Evolutionary conservation across 2,797 vertebrate genomes (phyloP).

Genomic region (Scolopax bukidnonensis): DNA sequence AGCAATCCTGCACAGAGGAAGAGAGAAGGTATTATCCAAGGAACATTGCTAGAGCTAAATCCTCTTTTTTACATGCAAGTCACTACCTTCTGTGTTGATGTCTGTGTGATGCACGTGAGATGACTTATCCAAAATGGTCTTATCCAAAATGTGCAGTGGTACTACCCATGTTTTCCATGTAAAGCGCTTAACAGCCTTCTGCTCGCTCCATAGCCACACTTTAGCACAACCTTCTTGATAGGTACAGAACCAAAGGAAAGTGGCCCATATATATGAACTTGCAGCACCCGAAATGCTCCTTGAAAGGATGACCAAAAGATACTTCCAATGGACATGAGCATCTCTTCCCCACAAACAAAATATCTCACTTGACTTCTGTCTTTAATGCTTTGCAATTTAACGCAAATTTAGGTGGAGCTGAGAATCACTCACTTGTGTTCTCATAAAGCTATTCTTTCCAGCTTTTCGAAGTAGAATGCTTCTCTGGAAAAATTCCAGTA

Average conservation of each 20-base stretch:
- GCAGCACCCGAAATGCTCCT: neutral
- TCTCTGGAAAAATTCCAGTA: neutral
- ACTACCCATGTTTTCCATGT: neutral
- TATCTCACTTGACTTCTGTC: neutral
- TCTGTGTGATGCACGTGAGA: neutral
- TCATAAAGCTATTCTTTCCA: neutral
- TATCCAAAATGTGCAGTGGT: neutral
- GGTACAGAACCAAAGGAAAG: neutral
- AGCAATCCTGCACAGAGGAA: neutral
- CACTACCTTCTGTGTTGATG: rapidly evolving
- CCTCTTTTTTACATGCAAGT: neutral
- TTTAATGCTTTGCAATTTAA: neutral
- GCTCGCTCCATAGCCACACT: neutral
- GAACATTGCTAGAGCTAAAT: rapidly evolving
- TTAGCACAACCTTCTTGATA: neutral
- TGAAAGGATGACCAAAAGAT: neutral
- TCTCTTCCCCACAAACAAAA: neutral
- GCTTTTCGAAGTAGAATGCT: neutral
- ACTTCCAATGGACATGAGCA: neutral
- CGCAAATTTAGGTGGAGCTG: neutral
- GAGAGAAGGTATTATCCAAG: neutral
- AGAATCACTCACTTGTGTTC: neutral
- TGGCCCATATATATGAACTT: neutral
- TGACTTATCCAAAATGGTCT: neutral
- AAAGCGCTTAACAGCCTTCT: neutral